Evolutionary conservation across 2,888 invertebrate species (phyloP).

Genomic region (Sinohyriopsis cumingii): DNA sequence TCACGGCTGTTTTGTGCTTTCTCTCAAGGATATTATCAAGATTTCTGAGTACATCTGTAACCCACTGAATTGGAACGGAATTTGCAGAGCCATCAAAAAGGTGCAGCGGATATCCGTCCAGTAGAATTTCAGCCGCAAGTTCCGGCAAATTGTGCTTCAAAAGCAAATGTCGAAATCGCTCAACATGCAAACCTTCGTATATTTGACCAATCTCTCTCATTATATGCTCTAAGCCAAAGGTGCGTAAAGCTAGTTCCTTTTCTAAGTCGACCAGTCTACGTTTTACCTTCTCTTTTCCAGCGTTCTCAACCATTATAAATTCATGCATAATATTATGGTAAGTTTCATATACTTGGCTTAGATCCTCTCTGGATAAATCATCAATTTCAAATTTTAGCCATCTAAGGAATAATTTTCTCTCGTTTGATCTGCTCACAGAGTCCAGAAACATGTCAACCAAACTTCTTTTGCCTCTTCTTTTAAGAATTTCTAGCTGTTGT

Average conservation of each 20-base stretch:
- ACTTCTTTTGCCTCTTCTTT: no score
- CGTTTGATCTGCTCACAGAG: no score
- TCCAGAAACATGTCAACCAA: no score
- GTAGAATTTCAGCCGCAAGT: slow-evolving; percentile 2
- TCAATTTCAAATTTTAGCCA: slow-evolving; percentile 1
- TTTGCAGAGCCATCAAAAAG: slow-evolving; percentile 9
- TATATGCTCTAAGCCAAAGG: slow-evolving; percentile 2
- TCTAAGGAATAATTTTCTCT: slow-evolving; percentile 5
- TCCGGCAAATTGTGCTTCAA: slow-evolving; percentile 3
- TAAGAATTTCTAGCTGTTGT: no score
- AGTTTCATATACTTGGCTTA: no score
- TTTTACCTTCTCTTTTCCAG: background rate
- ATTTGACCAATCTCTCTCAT: slow-evolving; percentile 11
- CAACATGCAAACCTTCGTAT: slow-evolving; percentile 1
- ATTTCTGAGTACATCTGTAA: slow-evolving; percentile 3
- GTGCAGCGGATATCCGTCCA: slow-evolving; percentile 13
- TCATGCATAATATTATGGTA: no score
- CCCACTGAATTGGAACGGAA: slow-evolving; percentile 10
- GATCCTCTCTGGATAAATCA: background rate
- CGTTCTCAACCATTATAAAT: no score
- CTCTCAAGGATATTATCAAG: background rate
- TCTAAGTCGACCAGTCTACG: background rate
- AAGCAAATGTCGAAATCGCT: background rate
- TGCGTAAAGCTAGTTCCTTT: background rate
- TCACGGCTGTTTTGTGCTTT: background rate